phyloP scores from a whole-genome alignment of 2,888 invertebrate genomes.

The Cheilosia vernalis region DNA sequence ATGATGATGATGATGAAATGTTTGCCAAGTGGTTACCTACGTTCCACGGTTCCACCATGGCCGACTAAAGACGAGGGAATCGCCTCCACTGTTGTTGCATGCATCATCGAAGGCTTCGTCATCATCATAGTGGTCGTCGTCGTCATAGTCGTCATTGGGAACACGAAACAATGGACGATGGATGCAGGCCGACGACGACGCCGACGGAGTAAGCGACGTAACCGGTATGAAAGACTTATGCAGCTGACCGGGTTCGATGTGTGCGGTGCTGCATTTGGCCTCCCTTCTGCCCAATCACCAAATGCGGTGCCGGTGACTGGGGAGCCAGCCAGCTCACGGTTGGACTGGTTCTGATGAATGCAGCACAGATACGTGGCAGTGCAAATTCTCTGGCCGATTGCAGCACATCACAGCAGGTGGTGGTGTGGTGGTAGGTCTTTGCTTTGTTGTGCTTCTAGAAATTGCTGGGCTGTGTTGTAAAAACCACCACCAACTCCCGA shows the following conservation, averaged over 20 bases:
- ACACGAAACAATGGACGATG: conserved; percentile 41
- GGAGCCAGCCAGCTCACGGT: conserved; percentile 32
- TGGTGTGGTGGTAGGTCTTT: conserved; percentile 58
- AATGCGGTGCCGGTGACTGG: not conserved
- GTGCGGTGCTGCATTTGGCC: conserved; percentile 56
- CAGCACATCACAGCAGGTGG: conserved; percentile 64
- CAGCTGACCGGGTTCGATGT: conserved; percentile 67
- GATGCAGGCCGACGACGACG: not conserved
- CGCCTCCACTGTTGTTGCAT: conserved; percentile 46
- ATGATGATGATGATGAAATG: conserved; percentile 69
- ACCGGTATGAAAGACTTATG: conserved; percentile 34
- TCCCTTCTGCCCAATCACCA: not conserved
- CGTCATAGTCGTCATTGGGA: conserved; percentile 58
- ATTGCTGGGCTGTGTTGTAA: conserved; percentile 23
- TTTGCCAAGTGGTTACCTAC: conserved; percentile 69
- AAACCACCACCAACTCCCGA: conserved; percentile 13
- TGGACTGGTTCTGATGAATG: conserved; percentile 64
- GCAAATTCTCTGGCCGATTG: conserved; percentile 20
- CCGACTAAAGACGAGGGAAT: conserved; percentile 47
- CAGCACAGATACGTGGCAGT: conserved; percentile 55
- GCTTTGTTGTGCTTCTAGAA: conserved; percentile 64
- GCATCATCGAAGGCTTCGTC: conserved; percentile 62
- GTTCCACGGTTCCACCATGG: conserved; percentile 31
- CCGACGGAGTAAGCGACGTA: not conserved
- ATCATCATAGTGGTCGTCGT: conserved; percentile 36